These are phyloP conservation scores for Drosophila differens DNA, from an alignment of 2,888 invertebrate species.

Conservation along the genomic window DNA sequence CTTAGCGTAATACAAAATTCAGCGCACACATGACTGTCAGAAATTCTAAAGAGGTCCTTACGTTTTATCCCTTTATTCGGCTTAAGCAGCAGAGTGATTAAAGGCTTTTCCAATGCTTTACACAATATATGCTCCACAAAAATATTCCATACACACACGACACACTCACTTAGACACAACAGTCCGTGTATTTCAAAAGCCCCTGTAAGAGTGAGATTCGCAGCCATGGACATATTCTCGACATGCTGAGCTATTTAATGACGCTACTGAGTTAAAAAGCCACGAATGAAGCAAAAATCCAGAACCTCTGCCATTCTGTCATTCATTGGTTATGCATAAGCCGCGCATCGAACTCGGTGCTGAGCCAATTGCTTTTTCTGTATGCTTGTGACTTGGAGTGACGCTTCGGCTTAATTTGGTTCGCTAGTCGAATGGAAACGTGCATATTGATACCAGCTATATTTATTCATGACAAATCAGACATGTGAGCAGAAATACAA, in stretches of 20 bases:
- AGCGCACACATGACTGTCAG: constrained; percentile 4
- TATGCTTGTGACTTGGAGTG: constrained; percentile 7
- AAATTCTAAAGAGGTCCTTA: constrained; percentile 24
- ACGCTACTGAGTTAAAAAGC: constrained; percentile 56
- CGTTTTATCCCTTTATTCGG: constrained; percentile 8
- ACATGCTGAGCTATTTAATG: constrained; percentile 68
- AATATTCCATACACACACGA: constrained; percentile 19
- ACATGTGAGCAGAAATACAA: constrained; percentile 59
- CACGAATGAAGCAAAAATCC: constrained; percentile 40
- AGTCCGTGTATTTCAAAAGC: constrained; percentile 27
- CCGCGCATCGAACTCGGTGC: constrained; percentile 3
- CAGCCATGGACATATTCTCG: constrained; percentile 61
- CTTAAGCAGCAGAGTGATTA: constrained; percentile 40
- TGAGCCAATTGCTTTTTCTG: constrained; percentile 5
- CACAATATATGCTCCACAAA: constrained; percentile 22
- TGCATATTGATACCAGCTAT: constrained; percentile 51
- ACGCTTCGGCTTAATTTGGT: constrained; percentile 11
- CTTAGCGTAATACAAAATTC: constrained; percentile 1
- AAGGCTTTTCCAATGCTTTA: constrained; percentile 49
- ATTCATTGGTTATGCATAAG: constrained; percentile 59
- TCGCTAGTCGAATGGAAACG: constrained; percentile 4
- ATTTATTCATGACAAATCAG: constrained; percentile 62
- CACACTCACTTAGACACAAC: constrained; percentile 18
- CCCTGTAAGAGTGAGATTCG: constrained; percentile 5
- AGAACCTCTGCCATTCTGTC: constrained; percentile 32